phyloP scores from a whole-genome alignment of 2,888 invertebrate species.

The Sarcophaga rosellei region DNA sequence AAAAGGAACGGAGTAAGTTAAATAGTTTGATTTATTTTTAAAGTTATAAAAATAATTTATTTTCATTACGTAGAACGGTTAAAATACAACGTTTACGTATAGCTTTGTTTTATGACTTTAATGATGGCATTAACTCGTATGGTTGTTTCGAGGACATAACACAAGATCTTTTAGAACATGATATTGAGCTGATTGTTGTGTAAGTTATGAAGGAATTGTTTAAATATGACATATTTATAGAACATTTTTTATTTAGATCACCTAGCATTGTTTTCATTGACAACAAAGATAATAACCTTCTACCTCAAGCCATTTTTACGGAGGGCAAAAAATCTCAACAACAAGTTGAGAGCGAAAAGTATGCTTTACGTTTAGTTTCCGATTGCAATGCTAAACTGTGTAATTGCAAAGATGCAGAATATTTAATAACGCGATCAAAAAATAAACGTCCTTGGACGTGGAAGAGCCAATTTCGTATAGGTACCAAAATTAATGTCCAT shows the following conservation, averaged over 20 bases:
- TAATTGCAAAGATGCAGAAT: conserved; percentile 84
- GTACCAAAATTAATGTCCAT: conserved; percentile 84
- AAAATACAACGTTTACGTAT: conserved; percentile 83
- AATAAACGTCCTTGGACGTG: conserved; percentile 84
- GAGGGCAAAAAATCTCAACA: conserved; percentile 66
- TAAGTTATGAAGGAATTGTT: conserved; percentile 78
- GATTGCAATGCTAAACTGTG: conserved; percentile 79
- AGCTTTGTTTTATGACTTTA: conserved; percentile 86
- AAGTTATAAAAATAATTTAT: too few species aligned
- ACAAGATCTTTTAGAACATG: conserved; percentile 82
- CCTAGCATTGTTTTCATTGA: conserved; percentile 78
- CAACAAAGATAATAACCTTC: conserved; percentile 75
- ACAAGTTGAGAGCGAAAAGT: conserved; percentile 81
- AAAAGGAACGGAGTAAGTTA: conserved; percentile 74
- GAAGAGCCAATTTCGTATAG: conserved; percentile 85
- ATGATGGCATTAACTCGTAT: conserved; percentile 81
- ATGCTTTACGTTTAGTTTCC: conserved; percentile 78
- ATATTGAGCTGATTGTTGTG: conserved; percentile 85
- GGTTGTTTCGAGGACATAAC: conserved; percentile 83
- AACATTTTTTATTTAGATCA: conserved; percentile 72
- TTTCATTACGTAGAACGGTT: conserved; percentile 73
- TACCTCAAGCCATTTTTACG: conserved; percentile 73
- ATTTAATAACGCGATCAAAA: conserved; percentile 83
- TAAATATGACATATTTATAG: neutral
- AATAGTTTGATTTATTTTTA: too few species aligned